phyloP scores from a whole-genome alignment of 2,113 vertebrate species.

The Notiomystis cincta region DNA sequence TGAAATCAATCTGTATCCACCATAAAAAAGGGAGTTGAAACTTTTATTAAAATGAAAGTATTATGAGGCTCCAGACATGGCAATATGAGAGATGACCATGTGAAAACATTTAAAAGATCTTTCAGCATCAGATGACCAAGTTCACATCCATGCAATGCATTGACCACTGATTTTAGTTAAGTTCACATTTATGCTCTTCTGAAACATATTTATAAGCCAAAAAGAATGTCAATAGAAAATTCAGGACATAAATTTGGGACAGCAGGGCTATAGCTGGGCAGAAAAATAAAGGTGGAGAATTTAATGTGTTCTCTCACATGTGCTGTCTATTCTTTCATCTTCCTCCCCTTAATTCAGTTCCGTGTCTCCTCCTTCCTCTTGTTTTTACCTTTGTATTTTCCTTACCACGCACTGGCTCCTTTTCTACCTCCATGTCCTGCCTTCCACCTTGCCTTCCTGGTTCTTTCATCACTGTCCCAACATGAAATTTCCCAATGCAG shows the following conservation, averaged over 20 bases:
- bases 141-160: not conserved
- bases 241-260: not conserved
- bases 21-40: not conserved
- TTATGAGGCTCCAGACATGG: not conserved
- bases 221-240: not conserved
- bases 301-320: not conserved
- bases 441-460: not conserved
- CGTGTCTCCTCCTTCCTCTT: not conserved
- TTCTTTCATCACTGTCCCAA: not conserved
- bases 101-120: not conserved
- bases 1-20: not conserved
- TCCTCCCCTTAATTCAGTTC: not conserved
- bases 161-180: not conserved
- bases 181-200: not conserved
- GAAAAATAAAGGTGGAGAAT: not conserved
- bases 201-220: not conserved
- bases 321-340: not conserved
- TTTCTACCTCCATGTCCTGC: not conserved
- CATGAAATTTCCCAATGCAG: not conserved
- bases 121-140: not conserved
- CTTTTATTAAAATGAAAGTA: rapidly evolving
- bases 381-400: not conserved
- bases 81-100: not conserved
- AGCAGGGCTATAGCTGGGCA: not conserved
- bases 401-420: not conserved